phyloP scores from a whole-genome alignment of 2,888 invertebrate genomes.

The Nebria brevicollis region DNA sequence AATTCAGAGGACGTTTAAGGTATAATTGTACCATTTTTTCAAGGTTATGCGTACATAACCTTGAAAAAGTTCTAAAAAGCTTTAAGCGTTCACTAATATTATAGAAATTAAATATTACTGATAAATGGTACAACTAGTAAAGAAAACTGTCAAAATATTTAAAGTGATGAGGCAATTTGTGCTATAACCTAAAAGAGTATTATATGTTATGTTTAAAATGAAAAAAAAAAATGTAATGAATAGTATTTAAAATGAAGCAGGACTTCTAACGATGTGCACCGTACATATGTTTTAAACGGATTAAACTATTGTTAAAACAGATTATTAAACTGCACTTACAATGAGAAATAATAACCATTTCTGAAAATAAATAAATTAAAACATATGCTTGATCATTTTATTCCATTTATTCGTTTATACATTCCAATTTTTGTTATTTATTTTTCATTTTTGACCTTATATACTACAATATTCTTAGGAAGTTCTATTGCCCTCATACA shows the following conservation, averaged over 20 bases:
- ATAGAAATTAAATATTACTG: not conserved
- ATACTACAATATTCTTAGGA: too few species aligned
- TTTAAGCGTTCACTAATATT: not conserved
- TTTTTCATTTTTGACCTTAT: too few species aligned
- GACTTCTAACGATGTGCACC: slow-evolving; percentile 1
- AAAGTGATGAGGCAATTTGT: not conserved
- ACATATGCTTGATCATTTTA: not conserved
- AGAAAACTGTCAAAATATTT: not conserved
- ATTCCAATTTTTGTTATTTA: not conserved
- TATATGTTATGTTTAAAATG: not conserved
- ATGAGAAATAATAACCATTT: not conserved
- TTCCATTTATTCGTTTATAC: not conserved
- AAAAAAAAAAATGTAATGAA: not conserved
- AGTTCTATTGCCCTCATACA: too few species aligned
- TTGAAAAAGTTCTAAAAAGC: not conserved
- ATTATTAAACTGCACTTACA: not conserved
- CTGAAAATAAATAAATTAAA: not conserved
- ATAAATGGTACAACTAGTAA: slow-evolving; percentile 1
- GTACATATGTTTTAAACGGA: slow-evolving; percentile 1
- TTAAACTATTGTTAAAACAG: not conserved
- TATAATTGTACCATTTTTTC: not conserved
- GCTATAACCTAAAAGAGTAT: slow-evolving; percentile 1
- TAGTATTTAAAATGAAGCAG: not conserved
- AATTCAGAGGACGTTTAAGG: slow-evolving; percentile 1
- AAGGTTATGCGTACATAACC: not conserved